Percentiles rank a stretch among this genome's conserved stretches.
phyloP scores from a whole-genome alignment of 37 sponge, comb jelly and placozoan species.

The Eunapius fragilis region DNA sequence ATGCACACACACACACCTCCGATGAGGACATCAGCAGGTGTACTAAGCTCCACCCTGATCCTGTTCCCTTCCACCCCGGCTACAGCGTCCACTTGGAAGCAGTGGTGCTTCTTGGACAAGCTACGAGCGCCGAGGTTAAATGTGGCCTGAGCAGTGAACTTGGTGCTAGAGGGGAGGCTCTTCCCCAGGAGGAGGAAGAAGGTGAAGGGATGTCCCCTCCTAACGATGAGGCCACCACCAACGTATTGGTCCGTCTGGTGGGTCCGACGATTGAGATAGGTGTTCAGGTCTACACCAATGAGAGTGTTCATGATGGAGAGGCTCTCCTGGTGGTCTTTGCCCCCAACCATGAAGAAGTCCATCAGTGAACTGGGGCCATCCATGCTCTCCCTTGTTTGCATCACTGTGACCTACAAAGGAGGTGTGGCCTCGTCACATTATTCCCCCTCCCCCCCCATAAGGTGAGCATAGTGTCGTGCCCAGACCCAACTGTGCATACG shows the following conservation, averaged over 20 bases:
- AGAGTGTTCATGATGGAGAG: neutral
- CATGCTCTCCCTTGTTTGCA: neutral
- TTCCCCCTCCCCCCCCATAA: too few relatives aligned
- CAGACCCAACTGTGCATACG: too few relatives aligned
- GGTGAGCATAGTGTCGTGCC: too few relatives aligned
- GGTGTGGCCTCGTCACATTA: too few relatives aligned
- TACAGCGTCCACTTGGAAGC: constrained; percentile 19
- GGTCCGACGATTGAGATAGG: neutral
- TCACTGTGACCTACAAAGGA: neutral
- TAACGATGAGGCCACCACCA: constrained; percentile 31
- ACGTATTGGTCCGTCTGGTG: constrained; percentile 47
- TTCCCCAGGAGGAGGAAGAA: constrained; percentile 27
- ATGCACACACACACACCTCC: constrained; percentile 2
- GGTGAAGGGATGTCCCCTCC: constrained; percentile 59
- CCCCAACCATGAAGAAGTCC: neutral
- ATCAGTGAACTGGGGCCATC: neutral
- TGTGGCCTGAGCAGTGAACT: neutral
- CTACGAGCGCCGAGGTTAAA: neutral
- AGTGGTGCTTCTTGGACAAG: neutral
- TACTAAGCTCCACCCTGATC: constrained; percentile 31
- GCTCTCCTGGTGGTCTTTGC: neutral
- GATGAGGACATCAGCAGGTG: constrained; percentile 39
- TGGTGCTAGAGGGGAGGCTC: constrained; percentile 18
- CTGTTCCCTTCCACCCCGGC: constrained; percentile 2
- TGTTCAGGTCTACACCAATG: constrained; percentile 1